phyloP scores from a whole-genome alignment of 2,113 vertebrate genomes.

The Hyperopisus bebe region DNA sequence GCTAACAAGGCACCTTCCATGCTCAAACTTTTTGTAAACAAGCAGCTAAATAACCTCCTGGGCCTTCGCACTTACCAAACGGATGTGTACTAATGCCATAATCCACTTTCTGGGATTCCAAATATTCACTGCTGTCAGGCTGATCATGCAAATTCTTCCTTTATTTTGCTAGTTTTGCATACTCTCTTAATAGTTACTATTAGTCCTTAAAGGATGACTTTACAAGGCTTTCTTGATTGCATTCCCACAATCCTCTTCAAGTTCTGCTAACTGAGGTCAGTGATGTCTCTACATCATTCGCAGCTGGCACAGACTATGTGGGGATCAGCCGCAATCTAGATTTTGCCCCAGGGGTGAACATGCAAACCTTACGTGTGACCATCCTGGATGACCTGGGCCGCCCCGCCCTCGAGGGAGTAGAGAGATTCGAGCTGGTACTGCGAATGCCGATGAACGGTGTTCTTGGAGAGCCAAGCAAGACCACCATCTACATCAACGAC shows the following conservation, averaged over 20 bases:
- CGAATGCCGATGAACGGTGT: conserved; percentile 78
- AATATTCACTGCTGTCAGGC: not conserved
- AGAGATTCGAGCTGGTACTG: conserved; percentile 81
- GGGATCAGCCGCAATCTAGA: conserved; percentile 87
- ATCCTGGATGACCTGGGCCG: conserved; percentile 87
- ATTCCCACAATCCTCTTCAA: not conserved
- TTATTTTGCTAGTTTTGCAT: not conserved
- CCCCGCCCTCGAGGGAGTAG: conserved; percentile 77
- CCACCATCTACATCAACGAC: conserved; percentile 79
- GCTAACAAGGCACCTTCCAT: not conserved
- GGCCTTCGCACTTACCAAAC: not conserved
- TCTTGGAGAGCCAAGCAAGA: conserved; percentile 75
- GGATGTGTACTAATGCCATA: not conserved
- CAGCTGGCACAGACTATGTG: conserved; percentile 85
- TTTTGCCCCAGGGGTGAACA: conserved; percentile 79
- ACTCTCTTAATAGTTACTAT: not conserved
- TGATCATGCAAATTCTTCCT: not conserved
- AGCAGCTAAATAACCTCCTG: not conserved
- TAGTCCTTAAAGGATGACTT: not conserved
- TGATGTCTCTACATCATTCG: not conserved
- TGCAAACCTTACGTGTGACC: conserved; percentile 73
- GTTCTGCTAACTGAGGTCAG: conserved; percentile 4
- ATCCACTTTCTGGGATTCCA: not conserved
- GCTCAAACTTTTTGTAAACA: not conserved
- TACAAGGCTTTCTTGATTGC: not conserved